Evolutionary conservation across 2,797 vertebrate species (phyloP), one percentile per base, ranked within the genome.

Genomic region (Liasis olivaceus): DNA sequence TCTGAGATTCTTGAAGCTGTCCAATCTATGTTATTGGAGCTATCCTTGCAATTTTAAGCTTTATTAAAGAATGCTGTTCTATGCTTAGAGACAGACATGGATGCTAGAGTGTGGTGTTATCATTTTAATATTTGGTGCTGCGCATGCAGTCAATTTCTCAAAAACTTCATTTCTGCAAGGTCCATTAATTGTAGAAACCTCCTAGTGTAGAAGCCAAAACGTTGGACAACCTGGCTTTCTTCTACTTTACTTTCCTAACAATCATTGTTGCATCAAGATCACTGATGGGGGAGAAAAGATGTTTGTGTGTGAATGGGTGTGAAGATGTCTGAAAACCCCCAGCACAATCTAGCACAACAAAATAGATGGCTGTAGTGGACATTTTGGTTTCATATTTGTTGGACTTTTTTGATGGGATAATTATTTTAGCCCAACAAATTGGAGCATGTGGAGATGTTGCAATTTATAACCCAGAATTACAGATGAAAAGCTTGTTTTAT

Each of bases 401-500:
- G 14, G 31, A 69, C 54, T 60, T 3, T 64, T 36, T 90, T 89
- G 28, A 17, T 88, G 47, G 26, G 63, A 47, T 36, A 90, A 63
- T 91, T 47, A 64, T 7, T 91, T 92, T 59, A 90, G 13, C 72
- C 20, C 85, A 56, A n/a, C 20, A 59, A 20, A 90, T 81, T 31
- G 28, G 31, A 93, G 42, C 14, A 20, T 88, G 7, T 85, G 72
- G 1, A 85, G 26, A 42, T 13, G 51, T 24, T 89, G 84, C 81
- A 95, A 93, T 13, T 69, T 84, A n/a, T 59, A 92, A 86, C 2
- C 24, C 47, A 26, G 31, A 89, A 94, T 69, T 26, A 72, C 47
- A 87, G 77, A 91, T 4, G 0, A 92, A 85, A 58, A 7, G 7
- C 56, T 89, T 85, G 11, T 17, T 22, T 1, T 86, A 88, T 20